Evolutionary conservation across 2,888 invertebrate genomes (phyloP), one percentile per base, ranked within the genome.

Genomic region (Sphinx pinastri): DNA sequence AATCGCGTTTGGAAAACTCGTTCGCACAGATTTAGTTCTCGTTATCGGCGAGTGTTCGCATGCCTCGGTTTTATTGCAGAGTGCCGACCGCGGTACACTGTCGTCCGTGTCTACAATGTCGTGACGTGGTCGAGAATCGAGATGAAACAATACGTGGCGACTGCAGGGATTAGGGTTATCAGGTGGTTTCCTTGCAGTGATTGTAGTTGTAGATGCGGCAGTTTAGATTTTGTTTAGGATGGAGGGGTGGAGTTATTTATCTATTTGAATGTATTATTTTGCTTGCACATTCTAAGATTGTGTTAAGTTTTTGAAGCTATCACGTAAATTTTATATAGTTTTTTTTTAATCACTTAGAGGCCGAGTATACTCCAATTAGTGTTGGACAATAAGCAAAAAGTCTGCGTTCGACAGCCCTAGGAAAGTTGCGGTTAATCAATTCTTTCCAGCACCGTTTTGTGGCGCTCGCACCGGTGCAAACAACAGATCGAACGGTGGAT

Each of bases 401-500:
- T 55, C 19, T n/a, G 11, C 13, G 10, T 16, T 16, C 10, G 12
- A 47, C 47, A 60, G 45, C 16, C 45, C 60, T 45, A 16, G 45
- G 12, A 4, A 12, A 45, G 47, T 16, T 25, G 10, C 60, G 6
- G 60, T 45, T 12, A 60, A 60, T 60, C 47, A 16, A 60, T 60
- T 60, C 11, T 45, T 47, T 16, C 16, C 60, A 16, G 10, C 47
- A 60, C 47, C 10, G 13, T 49, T 63, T 16, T 47, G 49, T 58
- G 58, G 19, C 10, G 16, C 11, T 55, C 12, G 55, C 55, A 45
- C 12, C 16, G 19, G 2, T 19, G 19, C 16, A 49, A 13, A 8
- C 19, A 63, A 47, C 8, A 49, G 47, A 63, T 49, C 47, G 49
- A 13, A 16, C 19, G 63, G 12, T 47, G 63, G 63, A 63, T 63